Percentiles rank a stretch among this genome's conserved stretches.
phyloP scores from a whole-genome alignment of 2,113 vertebrate species.

The Scomber colias region DNA sequence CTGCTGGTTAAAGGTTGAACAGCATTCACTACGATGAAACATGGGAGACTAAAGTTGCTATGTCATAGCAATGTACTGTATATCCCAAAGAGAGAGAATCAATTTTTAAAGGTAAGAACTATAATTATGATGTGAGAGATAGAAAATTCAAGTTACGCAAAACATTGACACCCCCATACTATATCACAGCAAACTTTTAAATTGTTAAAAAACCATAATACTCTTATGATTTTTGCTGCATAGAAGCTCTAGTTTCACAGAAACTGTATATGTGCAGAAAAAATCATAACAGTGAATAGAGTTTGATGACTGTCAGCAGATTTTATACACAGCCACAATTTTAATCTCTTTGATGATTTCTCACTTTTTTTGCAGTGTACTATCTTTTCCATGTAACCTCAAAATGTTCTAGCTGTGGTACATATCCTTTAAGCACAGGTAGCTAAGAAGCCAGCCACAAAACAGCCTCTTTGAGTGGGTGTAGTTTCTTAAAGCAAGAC shows the following conservation, averaged over 20 bases:
- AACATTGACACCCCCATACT: not conserved
- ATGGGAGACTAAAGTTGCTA: not conserved
- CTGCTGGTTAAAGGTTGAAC: not conserved
- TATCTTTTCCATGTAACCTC: conserved; percentile 5
- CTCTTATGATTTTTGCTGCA: not conserved
- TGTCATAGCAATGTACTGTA: conserved; percentile 5
- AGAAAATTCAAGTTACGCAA: no score
- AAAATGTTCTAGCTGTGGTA: not conserved
- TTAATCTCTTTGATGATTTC: no score
- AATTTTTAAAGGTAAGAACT: not conserved
- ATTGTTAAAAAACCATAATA: conserved; percentile 30
- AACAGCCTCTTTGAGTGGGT: conserved; percentile 22
- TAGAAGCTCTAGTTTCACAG: not conserved
- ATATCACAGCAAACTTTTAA: conserved; percentile 35
- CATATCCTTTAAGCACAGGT: not conserved
- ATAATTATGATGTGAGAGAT: not conserved
- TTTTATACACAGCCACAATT: no score
- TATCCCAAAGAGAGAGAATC: conserved; percentile 7
- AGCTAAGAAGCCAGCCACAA: not conserved
- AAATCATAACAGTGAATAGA: conserved; percentile 4
- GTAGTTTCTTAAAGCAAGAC: not conserved
- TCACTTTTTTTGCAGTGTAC: no score
- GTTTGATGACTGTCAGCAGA: no score
- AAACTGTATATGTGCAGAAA: conserved; percentile 4
- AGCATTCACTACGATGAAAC: not conserved